Evolutionary conservation across 92 coral and sea anemone genomes (phyloP), one percentile per base, ranked within the genome.

Genomic region (Parazoanthus darwini): DNA sequence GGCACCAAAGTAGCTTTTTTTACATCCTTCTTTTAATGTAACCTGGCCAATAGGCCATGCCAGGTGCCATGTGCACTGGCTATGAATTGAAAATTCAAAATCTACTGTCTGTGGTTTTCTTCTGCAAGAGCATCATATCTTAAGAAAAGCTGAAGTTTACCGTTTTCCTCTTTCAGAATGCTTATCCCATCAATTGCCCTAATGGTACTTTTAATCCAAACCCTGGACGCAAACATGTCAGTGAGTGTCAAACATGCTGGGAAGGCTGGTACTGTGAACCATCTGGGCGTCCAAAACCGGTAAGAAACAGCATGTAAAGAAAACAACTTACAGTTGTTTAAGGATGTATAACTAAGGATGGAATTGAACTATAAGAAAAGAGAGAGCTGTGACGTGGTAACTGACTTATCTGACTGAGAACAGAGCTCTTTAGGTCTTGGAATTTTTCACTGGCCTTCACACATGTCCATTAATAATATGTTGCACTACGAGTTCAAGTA

Each of bases 261-360:
- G 91, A 95, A 88, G 99, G 99, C 1, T 89, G 80, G 84, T 97
- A 94, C 88, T 97, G 99, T 92, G 99, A 97, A 66, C 96, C 96
- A 2, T 91, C 90, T 15, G 99, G 99, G 46, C 89, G 93, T 22
- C 91, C 89, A 22, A 37, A 67, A 72, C 93, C 88, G 90, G 99
- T 95, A 92, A 87, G 95, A 83, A 74, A 54, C 38, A 20, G 1
- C 38, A 20, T 4, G 6, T 35, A 9, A 5, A 5, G 9, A 36
- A 15, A 14, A 26, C 6, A 18, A 20, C 7, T 20, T 13, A 14
- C 20, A 54, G 18, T 54, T 54, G 9, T 54, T 11, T 6, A 11
- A 48, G 51, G 51, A 48, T 48, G 33, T 29, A 10, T 48, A 10
- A 48, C 33, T 48, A 48, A 48, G 51, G 51, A 6, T 58, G 77